These are phyloP conservation scores for Peribatodes rhomboidaria DNA, from an alignment of 2,888 invertebrate species.

Conservation along the genomic window DNA sequence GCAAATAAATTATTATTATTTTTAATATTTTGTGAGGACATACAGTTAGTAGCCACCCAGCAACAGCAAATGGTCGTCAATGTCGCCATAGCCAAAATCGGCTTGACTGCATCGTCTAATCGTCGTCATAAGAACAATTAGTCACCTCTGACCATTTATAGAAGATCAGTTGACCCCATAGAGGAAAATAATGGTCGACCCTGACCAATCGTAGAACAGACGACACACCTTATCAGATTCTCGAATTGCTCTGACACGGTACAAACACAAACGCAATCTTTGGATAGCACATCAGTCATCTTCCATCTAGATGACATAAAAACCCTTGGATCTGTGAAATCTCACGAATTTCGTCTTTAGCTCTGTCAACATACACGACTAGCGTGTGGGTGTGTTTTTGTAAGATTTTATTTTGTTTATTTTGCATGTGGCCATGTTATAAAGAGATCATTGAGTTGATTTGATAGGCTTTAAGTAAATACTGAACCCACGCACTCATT, in stretches of 20 bases:
- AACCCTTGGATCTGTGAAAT: slow-evolving; percentile 29
- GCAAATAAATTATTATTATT: too few relatives aligned
- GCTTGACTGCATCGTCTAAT: too few relatives aligned
- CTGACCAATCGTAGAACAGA: too few relatives aligned
- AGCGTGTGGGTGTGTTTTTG: slow-evolving; percentile 22
- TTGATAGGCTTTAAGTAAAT: background rate
- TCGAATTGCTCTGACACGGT: slow-evolving; percentile 18
- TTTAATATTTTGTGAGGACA: too few relatives aligned
- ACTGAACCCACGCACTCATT: background rate
- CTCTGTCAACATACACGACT: slow-evolving; percentile 22
- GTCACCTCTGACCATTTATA: too few relatives aligned
- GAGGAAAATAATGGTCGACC: too few relatives aligned
- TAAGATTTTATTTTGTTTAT: background rate
- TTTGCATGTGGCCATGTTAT: background rate
- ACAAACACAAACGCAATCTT: slow-evolving; percentile 29
- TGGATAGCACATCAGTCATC: slow-evolving; percentile 6
- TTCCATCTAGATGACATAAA: slow-evolving; percentile 37
- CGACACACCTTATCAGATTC: too few relatives aligned
- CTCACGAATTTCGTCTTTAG: slow-evolving; percentile 32
- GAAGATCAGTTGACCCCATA: too few relatives aligned
- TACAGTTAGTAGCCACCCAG: too few relatives aligned
- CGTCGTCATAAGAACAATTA: too few relatives aligned
- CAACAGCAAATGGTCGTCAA: too few relatives aligned
- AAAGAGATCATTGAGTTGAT: slow-evolving; percentile 4
- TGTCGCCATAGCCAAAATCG: too few relatives aligned